Conservation (phyloP, 1,140 invertebrate species). For the Drosophila sturtevanti region DNA sequence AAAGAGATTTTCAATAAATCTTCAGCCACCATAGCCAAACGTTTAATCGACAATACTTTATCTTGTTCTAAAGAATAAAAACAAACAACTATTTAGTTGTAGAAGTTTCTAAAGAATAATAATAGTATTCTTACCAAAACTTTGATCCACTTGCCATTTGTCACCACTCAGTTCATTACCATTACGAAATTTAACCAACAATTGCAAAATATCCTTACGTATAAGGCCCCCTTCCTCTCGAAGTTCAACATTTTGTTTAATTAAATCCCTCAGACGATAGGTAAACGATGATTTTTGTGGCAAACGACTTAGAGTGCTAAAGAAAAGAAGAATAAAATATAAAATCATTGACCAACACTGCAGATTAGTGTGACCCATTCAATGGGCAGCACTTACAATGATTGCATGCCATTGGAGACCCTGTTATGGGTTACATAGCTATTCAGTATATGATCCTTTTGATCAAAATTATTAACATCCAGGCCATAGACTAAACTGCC, state of each 20-base stretch:
- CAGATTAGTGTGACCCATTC: neutral
- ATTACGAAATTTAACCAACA: constrained; percentile 72
- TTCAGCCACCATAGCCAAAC: constrained; percentile 63
- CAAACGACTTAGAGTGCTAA: constrained; percentile 60
- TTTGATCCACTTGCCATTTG: constrained; percentile 62
- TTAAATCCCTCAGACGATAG: constrained; percentile 68
- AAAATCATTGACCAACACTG: neutral
- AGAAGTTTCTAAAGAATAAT: neutral
- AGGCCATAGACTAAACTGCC: constrained; percentile 71
- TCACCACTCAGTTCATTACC: constrained; percentile 61
- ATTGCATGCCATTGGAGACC: constrained; percentile 35
- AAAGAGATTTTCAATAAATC: constrained; percentile 65
- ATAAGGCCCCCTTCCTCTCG: constrained; percentile 62
- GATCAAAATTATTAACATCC: constrained; percentile 69
- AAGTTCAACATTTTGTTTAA: constrained; percentile 49
- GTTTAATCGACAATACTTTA: constrained; percentile 65
- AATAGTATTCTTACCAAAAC: constrained; percentile 32
- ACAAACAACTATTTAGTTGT: neutral
- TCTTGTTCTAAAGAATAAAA: constrained; percentile 48
- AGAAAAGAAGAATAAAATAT: too few relatives aligned
- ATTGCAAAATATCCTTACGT: constrained; percentile 73
- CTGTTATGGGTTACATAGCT: constrained; percentile 44
- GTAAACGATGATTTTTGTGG: constrained; percentile 64
- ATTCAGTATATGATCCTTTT: constrained; percentile 63
- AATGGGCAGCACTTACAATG: constrained; percentile 39